These are phyloP conservation scores for Zalophus californianus DNA, from an alignment of 2,797 vertebrate genomes.

Conservation along the genomic window DNA sequence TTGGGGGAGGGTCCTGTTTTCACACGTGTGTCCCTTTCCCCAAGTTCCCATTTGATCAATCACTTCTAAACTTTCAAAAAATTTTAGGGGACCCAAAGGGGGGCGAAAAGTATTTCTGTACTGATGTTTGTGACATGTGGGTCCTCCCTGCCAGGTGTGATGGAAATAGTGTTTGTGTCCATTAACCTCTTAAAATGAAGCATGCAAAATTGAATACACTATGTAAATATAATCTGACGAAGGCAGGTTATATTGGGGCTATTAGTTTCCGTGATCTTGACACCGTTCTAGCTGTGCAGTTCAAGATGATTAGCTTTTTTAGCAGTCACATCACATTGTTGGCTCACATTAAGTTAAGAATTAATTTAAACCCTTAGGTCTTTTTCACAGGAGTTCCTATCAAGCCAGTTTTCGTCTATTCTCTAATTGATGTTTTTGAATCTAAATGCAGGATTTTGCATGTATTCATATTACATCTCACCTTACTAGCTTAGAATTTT, in stretches of 20 bases:
- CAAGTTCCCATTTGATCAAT: neutral
- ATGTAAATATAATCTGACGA: neutral
- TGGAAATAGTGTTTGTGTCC: neutral
- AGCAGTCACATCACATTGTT: neutral
- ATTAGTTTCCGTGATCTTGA: neutral
- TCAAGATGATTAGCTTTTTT: neutral
- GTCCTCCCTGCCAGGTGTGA: neutral
- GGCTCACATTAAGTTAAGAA: constrained; percentile 18
- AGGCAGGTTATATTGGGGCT: neutral
- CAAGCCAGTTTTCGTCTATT: neutral
- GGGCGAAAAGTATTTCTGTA: neutral
- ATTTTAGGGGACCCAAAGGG: neutral
- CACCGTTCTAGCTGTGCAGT: neutral
- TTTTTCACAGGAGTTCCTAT: neutral
- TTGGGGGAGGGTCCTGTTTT: neutral
- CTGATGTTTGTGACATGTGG: neutral
- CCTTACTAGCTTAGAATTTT: neutral
- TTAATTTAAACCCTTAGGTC: neutral
- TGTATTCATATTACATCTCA: neutral
- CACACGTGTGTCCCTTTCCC: neutral
- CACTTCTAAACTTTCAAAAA: neutral
- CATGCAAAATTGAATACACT: neutral
- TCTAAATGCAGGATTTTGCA: constrained; percentile 25
- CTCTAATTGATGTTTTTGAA: constrained; percentile 16
- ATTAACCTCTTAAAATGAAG: neutral